A percentile compares a stretch with the other conserved stretches of the same genome.
These are phyloP conservation scores for Drosophila navojoa DNA, from an alignment of 1,140 invertebrate species.

Conservation along the genomic window DNA sequence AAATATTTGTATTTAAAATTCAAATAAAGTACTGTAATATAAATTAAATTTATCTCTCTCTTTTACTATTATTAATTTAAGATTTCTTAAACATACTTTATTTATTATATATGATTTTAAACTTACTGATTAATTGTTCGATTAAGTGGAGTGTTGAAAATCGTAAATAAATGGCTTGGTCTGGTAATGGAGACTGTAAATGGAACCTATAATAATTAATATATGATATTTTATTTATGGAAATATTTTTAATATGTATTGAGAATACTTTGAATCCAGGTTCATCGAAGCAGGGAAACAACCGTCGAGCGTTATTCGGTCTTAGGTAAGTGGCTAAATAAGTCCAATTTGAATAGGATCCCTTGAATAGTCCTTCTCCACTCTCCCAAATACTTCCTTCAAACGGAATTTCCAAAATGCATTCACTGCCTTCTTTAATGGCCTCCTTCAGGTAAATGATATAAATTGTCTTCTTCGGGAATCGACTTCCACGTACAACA, in stretches of 20 bases:
- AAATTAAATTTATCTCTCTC: too few species aligned
- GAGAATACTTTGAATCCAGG: conserved; percentile 89
- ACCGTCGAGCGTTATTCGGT: conserved; percentile 91
- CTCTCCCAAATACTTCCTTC: conserved; percentile 86
- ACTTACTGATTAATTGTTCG: conserved; percentile 87
- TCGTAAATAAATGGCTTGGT: conserved; percentile 86
- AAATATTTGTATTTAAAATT: too few species aligned
- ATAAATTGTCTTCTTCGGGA: conserved; percentile 85
- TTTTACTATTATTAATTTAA: too few species aligned
- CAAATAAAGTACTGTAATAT: too few species aligned
- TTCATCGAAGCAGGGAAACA: conserved; percentile 98
- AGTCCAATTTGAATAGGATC: conserved; percentile 85
- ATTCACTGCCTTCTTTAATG: conserved; percentile 84
- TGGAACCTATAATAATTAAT: conserved; percentile 83
- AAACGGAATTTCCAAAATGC: conserved; percentile 86
- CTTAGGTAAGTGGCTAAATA: conserved; percentile 91
- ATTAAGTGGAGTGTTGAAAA: conserved; percentile 87
- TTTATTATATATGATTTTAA: background rate
- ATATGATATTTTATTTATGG: background rate
- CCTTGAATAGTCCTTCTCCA: conserved; percentile 87
- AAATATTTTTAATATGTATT: background rate
- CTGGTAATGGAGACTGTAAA: conserved; percentile 88
- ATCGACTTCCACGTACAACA: conserved; percentile 69
- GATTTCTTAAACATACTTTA: too few species aligned
- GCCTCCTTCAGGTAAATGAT: conserved; percentile 85